A percentile compares a stretch with the other conserved stretches of the same genome.
Conservation (phyloP, 2,113 vertebrate genomes). For the Periophthalmus modestus region DNA sequence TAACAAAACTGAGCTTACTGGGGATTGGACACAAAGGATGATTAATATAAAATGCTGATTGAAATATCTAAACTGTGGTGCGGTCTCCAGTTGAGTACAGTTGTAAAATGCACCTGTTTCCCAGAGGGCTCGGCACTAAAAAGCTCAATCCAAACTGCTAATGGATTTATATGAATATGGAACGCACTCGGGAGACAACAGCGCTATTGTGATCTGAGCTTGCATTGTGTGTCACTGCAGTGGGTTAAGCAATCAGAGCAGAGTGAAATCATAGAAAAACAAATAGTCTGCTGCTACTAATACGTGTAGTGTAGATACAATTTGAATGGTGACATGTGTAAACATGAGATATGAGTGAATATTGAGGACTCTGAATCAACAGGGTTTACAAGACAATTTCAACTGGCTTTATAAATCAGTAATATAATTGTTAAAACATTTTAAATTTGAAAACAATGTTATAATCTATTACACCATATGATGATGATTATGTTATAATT, state of each 20-base stretch:
- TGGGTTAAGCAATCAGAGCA: conserved; percentile 48
- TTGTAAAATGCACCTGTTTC: conserved; percentile 63
- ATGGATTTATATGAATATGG: conserved; percentile 68
- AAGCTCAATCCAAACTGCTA: conserved; percentile 51
- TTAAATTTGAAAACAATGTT: too few relatives aligned
- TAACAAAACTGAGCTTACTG: conserved; percentile 51
- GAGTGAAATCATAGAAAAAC: not conserved
- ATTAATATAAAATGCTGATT: conserved; percentile 47
- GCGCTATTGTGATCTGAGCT: conserved; percentile 49
- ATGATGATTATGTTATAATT: too few relatives aligned
- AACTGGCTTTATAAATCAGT: too few relatives aligned
- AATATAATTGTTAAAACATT: too few relatives aligned
- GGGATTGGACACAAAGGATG: conserved; percentile 23
- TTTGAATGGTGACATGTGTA: not conserved
- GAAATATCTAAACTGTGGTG: conserved; percentile 36
- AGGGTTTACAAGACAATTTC: too few relatives aligned
- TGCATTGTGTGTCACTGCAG: conserved; percentile 44
- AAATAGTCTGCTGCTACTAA: not conserved
- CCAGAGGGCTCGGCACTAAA: conserved; percentile 51
- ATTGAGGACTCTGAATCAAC: too few relatives aligned
- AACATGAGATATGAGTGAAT: not conserved
- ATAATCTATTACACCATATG: too few relatives aligned
- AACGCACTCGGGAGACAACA: conserved; percentile 59
- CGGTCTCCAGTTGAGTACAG: conserved; percentile 27
- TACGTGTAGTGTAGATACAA: not conserved